phyloP scores from a whole-genome alignment of 2,888 invertebrate species.

The Lampropteryx suffumata region DNA sequence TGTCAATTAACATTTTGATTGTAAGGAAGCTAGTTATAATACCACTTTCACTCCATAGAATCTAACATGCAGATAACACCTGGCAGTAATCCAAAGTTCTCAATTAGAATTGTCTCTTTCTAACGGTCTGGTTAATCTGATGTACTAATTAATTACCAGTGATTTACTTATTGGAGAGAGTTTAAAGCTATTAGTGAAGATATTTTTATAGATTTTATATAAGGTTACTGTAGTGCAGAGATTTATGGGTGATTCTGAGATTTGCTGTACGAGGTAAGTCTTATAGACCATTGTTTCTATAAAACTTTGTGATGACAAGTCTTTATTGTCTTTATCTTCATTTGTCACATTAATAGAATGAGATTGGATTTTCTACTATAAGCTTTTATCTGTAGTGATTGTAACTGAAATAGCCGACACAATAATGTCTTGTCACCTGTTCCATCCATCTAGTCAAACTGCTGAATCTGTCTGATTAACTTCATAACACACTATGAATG shows the following conservation, averaged over 20 bases:
- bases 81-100: constrained; percentile 66
- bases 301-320: neutral
- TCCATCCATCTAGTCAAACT: too few relatives aligned
- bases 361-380: neutral
- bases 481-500: too few relatives aligned
- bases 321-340: neutral
- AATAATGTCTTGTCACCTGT: too few relatives aligned
- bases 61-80: constrained; percentile 47
- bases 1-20: constrained; percentile 26
- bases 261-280: neutral
- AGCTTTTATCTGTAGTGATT: neutral
- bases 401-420: too few relatives aligned
- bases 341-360: neutral
- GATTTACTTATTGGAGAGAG: constrained; percentile 15
- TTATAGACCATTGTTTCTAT: neutral
- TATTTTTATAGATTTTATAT: constrained; percentile 1
- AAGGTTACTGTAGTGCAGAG: constrained; percentile 5
- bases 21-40: constrained; percentile 48
- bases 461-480: too few relatives aligned
- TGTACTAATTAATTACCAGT: constrained; percentile 19
- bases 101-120: constrained; percentile 63
- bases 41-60: constrained; percentile 50
- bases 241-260: constrained; percentile 8
- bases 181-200: constrained; percentile 2
- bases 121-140: constrained; percentile 22